phyloP scores from a whole-genome alignment of 2,888 invertebrate genomes.

The Drosophila neotestacea region DNA sequence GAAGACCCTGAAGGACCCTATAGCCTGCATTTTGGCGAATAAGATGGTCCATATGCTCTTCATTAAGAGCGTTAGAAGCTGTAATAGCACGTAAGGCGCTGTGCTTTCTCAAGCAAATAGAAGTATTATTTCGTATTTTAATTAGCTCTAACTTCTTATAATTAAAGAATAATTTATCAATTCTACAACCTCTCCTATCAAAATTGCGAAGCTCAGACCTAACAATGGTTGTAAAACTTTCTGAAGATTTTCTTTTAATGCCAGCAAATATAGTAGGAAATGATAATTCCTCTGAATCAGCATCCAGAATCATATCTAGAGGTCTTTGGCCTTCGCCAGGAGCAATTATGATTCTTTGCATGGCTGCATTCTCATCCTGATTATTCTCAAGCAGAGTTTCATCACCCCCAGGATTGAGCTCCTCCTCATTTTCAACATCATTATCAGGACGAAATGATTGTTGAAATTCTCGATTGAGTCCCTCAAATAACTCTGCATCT shows the following conservation, averaged over 20 bases:
- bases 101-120: slow-evolving; percentile 2
- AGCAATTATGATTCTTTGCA: slow-evolving; percentile 29
- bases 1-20: slow-evolving; percentile 17
- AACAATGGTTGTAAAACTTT: slow-evolving; percentile 31
- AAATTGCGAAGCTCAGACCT: slow-evolving; percentile 33
- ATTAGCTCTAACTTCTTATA: too few relatives aligned
- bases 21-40: background rate
- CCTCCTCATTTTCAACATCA: slow-evolving; percentile 1
- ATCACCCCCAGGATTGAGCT: slow-evolving; percentile 25
- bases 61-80: background rate
- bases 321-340: slow-evolving; percentile 39
- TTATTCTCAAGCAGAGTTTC: slow-evolving; percentile 42
- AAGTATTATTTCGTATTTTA: background rate
- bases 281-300: slow-evolving; percentile 38
- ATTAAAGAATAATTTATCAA: too few relatives aligned
- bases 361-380: slow-evolving; percentile 28
- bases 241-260: slow-evolving; percentile 8
- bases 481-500: background rate
- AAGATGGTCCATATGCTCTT: background rate
- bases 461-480: background rate
- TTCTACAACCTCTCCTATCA: slow-evolving; percentile 38
- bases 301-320: slow-evolving; percentile 31
- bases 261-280: slow-evolving; percentile 34
- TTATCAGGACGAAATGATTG: slow-evolving; percentile 20
- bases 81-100: background rate